These are phyloP conservation scores for Epizoanthus rinbou DNA, from an alignment of 92 coral and sea anemone species.

Conservation along the genomic window DNA sequence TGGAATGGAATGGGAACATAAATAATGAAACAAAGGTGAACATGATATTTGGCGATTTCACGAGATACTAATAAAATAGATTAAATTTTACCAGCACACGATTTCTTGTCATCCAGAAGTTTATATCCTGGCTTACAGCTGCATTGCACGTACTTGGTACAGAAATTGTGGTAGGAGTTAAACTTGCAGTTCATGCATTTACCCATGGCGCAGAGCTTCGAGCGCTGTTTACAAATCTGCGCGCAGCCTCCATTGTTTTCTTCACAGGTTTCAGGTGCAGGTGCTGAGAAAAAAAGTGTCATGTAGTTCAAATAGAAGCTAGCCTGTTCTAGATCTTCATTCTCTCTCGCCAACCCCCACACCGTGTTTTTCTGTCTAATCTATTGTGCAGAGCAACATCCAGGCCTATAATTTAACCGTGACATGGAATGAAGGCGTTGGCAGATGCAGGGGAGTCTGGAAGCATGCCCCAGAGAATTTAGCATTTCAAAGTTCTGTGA, in stretches of 20 bases:
- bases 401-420: too few species aligned
- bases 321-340: too few species aligned
- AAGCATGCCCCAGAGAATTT: background rate
- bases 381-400: too few species aligned
- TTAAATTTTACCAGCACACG: slow-evolving; percentile 56
- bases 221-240: slow-evolving; percentile 57
- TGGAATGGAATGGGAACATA: too few species aligned
- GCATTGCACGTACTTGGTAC: slow-evolving; percentile 61
- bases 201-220: slow-evolving; percentile 55
- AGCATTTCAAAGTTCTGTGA: background rate
- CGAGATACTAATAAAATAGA: too few species aligned
- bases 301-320: too few species aligned
- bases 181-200: slow-evolving; percentile 55
- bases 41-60: too few species aligned
- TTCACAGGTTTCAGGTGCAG: slow-evolving; percentile 52
- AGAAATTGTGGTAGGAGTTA: slow-evolving; percentile 52
- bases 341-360: too few species aligned
- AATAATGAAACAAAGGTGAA: too few species aligned
- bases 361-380: too few species aligned
- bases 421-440: too few species aligned
- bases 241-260: slow-evolving; percentile 65
- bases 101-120: slow-evolving; percentile 52
- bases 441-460: too few species aligned
- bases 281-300: slow-evolving; percentile 45
- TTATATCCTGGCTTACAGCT: slow-evolving; percentile 59